Base-by-base conservation (phyloP, 2,888 invertebrate genomes). In the Horisme vitalbata region DNA sequence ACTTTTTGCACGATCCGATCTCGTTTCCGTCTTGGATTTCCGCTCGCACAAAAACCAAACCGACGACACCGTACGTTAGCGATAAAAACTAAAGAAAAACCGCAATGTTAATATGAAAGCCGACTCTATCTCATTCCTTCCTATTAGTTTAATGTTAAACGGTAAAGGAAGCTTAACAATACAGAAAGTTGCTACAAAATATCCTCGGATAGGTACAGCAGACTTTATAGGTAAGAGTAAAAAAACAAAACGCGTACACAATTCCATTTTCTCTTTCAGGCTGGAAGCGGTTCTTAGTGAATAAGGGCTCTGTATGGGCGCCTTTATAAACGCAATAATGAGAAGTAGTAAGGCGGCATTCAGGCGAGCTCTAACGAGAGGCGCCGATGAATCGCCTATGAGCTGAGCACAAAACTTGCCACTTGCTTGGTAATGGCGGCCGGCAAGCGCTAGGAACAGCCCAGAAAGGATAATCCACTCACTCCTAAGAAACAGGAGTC, bases 241-340 rank as follows among this genome's bases (percentile, higher is more conserved):
- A 83, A 82, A 78, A 69, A 86, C 85, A 85, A 83, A 86, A 80
- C 79, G 75, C 75, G 39, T 45, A 77, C 85, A 88, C 85, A 87
- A 86, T 85, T 75, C 85, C 84, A 83, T 87, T 88, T 88, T 83
- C 83, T 82, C 83, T 89, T 87, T 86, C 84, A 86, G 74, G 70
- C 71, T 71, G 76, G 65, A 67, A 75, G 79, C 79, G 73, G 71
- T 79, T 79, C 82, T 86, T 86, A 82, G 84, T 85, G 82, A 84
- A 86, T 84, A 84, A 79, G 70, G 72, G 66, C 71, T 73, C 75
- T 87, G 75, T 86, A 87, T 86, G 74, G 83, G 65, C 71, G 84
- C 84, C 75, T 88, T 88, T 87, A 88, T 88, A 87, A 87, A 87
- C 86, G 87, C 86, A 87, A 88, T 89, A 89, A 89, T 86, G 86